Percentiles rank a stretch among this genome's conserved stretches.
These are phyloP conservation scores for Passerina amoena DNA, from an alignment of 2,113 vertebrate genomes.

Conservation along the genomic window DNA sequence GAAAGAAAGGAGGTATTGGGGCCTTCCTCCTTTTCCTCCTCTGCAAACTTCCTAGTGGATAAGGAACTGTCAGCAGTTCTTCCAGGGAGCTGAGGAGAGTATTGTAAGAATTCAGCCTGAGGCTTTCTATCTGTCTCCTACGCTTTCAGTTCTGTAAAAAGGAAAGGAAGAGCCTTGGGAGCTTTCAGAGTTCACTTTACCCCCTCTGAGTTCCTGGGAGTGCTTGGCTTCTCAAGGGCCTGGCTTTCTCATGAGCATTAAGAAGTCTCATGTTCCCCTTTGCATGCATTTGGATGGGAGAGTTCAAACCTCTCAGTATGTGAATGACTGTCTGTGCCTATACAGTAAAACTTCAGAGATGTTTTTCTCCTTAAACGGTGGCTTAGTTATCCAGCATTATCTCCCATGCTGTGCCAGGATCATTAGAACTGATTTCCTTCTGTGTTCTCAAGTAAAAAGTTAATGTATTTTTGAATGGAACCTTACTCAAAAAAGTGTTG, in stretches of 20 bases:
- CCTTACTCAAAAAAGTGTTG: background rate
- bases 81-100: background rate
- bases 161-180: background rate
- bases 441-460: background rate
- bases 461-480: constrained; percentile 7
- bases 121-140: background rate
- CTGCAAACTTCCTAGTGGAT: background rate
- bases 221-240: background rate
- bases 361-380: background rate
- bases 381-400: background rate
- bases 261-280: background rate
- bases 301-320: background rate
- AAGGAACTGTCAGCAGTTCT: background rate
- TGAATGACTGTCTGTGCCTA: background rate
- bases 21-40: background rate
- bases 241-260: background rate
- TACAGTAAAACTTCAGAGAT: background rate
- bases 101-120: background rate
- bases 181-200: background rate
- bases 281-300: background rate
- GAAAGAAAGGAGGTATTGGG: background rate
- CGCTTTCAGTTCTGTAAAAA: background rate
- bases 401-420: background rate
- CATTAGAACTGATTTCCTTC: background rate
- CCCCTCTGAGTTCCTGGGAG: background rate